Evolutionary conservation across 2,888 invertebrate species (phyloP).

Genomic region (Agriopis leucophaearia): DNA sequence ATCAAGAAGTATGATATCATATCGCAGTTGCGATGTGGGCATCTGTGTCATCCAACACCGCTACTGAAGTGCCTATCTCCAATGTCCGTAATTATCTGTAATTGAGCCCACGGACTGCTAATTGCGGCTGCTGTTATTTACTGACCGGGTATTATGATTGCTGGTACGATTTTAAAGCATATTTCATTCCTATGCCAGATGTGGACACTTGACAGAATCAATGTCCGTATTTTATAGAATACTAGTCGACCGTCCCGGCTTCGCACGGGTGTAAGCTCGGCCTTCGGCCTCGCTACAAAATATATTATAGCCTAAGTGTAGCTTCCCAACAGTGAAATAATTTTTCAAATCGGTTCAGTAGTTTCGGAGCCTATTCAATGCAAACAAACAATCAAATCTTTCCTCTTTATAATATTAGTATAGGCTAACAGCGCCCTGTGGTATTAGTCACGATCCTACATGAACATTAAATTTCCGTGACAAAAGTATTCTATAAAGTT

Average conservation of each 20-base stretch:
- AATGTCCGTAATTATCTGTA: constrained; percentile 50
- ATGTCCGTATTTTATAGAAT: neutral
- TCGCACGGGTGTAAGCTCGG: no score
- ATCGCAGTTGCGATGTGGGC: constrained; percentile 47
- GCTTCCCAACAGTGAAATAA: no score
- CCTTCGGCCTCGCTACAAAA: no score
- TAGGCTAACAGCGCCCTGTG: no score
- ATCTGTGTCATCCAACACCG: constrained; percentile 46
- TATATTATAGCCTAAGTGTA: no score
- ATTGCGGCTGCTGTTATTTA: constrained; percentile 44
- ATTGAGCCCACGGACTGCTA: constrained; percentile 52
- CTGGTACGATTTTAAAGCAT: constrained; percentile 11
- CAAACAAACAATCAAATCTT: no score
- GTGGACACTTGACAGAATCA: neutral
- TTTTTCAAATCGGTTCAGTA: no score
- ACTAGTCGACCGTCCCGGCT: no score
- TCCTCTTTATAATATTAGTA: neutral
- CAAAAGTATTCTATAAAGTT: no score
- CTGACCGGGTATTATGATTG: constrained; percentile 15
- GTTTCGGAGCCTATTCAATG: no score
- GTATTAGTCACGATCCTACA: no score
- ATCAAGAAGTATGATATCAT: constrained; percentile 21
- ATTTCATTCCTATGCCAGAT: constrained; percentile 12
- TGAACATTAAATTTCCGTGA: no score
- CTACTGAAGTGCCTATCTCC: constrained; percentile 13